phyloP scores from a whole-genome alignment of 2,797 vertebrate genomes.

The Fundulus diaphanus region DNA sequence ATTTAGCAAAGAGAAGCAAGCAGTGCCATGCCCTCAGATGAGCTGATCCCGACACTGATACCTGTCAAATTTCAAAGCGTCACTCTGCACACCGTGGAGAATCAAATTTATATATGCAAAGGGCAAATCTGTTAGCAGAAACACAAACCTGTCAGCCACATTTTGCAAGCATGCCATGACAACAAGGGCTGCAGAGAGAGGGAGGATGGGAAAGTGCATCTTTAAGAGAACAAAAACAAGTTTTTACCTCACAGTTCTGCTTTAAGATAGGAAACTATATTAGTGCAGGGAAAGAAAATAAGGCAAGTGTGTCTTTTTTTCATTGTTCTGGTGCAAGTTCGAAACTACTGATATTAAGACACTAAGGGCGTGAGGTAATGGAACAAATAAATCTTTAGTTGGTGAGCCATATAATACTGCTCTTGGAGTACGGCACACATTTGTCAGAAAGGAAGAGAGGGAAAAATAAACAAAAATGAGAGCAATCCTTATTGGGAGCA shows the following conservation, averaged over 20 bases:
- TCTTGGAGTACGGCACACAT: constrained; percentile 46
- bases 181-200: constrained; percentile 39
- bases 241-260: constrained; percentile 35
- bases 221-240: constrained; percentile 21
- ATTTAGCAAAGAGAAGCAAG: constrained; percentile 63
- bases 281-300: constrained; percentile 26
- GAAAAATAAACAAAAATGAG: constrained; percentile 16
- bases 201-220: constrained; percentile 6
- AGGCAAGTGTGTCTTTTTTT: constrained; percentile 13
- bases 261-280: constrained; percentile 28
- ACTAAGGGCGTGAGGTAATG: constrained; percentile 53
- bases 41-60: constrained; percentile 65
- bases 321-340: constrained; percentile 24
- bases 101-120: constrained; percentile 61
- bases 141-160: constrained; percentile 53
- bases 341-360: constrained; percentile 51
- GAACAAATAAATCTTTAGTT: constrained; percentile 63
- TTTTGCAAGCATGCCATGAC: constrained; percentile 52
- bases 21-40: constrained; percentile 48
- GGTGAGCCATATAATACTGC: constrained; percentile 58
- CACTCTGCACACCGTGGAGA: constrained; percentile 35
- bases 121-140: constrained; percentile 62
- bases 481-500: constrained; percentile 31
- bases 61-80: constrained; percentile 65
- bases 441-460: constrained; percentile 48